Conservation (phyloP, 2,888 invertebrate species). For the Monopis laevigella region DNA sequence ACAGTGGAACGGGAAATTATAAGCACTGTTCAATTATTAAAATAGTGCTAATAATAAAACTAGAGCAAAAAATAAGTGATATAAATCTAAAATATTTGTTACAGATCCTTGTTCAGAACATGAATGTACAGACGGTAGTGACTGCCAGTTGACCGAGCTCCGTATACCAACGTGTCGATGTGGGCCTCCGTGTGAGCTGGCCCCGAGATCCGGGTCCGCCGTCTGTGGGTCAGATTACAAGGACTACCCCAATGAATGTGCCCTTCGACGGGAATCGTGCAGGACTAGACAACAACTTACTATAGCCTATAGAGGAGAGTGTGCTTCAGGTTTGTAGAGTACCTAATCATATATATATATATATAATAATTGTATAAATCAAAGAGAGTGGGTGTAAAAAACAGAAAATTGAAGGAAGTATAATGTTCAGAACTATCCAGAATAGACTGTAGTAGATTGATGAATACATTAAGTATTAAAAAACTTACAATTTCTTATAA, state of each 20-base stretch:
- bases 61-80: no score
- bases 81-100: no score
- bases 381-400: not conserved
- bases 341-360: no score
- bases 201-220: conserved; percentile 72
- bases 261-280: conserved; percentile 82
- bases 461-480: no score
- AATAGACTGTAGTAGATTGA: no score
- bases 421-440: no score
- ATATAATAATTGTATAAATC: no score
- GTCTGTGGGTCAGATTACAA: conserved; percentile 82
- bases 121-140: conserved; percentile 79
- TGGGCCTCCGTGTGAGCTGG: conserved; percentile 79
- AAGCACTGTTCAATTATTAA: no score
- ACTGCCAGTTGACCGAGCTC: conserved; percentile 83
- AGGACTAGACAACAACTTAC: conserved; percentile 75
- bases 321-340: conserved; percentile 85
- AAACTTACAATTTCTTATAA: no score
- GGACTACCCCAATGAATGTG: conserved; percentile 85
- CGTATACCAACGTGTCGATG: conserved; percentile 83
- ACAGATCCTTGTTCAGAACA: conserved; percentile 87
- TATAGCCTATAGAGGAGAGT: conserved; percentile 84
- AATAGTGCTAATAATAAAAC: no score
- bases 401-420: conserved; percentile 9
- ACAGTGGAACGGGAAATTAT: no score